Conservation (phyloP, 2,888 invertebrate genomes). For the Myathropa florea region DNA sequence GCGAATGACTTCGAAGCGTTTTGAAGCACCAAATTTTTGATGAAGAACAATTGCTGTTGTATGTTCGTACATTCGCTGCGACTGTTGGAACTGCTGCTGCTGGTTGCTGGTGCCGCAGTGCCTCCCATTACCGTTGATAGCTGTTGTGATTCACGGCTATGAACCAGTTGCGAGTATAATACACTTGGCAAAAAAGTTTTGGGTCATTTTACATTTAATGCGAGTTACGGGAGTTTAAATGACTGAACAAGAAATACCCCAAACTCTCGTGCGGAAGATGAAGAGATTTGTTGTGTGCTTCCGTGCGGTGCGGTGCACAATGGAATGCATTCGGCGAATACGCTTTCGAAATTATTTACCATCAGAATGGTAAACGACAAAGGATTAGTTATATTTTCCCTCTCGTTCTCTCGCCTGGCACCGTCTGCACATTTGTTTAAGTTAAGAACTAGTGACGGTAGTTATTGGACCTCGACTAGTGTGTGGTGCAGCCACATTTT, state of each 20-base stretch:
- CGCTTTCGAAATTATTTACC: neutral
- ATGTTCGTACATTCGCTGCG: neutral
- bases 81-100: neutral
- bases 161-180: conserved; percentile 13
- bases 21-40: conserved; percentile 53
- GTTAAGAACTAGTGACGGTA: conserved; percentile 4
- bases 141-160: conserved; percentile 50
- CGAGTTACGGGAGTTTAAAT: conserved; percentile 34
- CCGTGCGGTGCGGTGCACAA: neutral
- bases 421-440: conserved; percentile 34
- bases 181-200: conserved; percentile 42
- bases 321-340: conserved; percentile 36
- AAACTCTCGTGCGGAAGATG: neutral
- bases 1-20: conserved; percentile 12
- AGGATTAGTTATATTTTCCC: neutral
- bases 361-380: neutral
- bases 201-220: conserved; percentile 46
- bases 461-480: neutral
- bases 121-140: conserved; percentile 31
- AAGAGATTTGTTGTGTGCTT: neutral
- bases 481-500: neutral
- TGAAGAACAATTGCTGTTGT: conserved; percentile 57
- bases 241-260: conserved; percentile 4
- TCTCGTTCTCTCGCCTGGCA: neutral
- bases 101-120: neutral